phyloP scores from a whole-genome alignment of 2,113 vertebrate genomes.

The Brevimyrus niger region DNA sequence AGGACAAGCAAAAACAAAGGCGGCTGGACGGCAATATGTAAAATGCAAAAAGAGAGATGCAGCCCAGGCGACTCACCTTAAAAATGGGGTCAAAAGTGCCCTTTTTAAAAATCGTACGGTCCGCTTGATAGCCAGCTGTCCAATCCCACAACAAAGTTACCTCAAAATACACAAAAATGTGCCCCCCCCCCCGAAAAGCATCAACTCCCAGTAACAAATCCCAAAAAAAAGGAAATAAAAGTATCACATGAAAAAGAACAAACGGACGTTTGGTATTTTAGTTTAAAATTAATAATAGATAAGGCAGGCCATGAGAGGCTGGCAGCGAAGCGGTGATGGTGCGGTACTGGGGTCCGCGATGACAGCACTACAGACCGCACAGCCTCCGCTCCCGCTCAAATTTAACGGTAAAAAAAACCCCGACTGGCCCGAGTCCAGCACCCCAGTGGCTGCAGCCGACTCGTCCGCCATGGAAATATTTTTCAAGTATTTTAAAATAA shows the following conservation, averaged over 20 bases:
- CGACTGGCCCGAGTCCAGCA: constrained; percentile 30
- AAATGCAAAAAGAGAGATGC: background rate
- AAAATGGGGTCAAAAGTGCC: constrained; percentile 1
- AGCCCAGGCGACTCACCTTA: background rate
- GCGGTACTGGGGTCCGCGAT: constrained; percentile 8
- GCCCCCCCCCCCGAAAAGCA: background rate
- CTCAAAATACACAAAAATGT: background rate
- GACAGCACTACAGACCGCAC: constrained; percentile 39
- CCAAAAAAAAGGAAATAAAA: background rate
- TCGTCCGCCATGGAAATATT: constrained; percentile 15
- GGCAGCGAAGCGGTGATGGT: background rate
- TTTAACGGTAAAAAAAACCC: constrained; percentile 47
- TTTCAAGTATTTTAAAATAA: constrained; percentile 33
- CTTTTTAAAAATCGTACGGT: background rate
- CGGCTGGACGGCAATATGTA: background rate
- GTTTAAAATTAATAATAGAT: constrained; percentile 34
- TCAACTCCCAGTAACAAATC: background rate
- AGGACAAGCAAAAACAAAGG: background rate
- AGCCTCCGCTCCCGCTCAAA: constrained; percentile 69
- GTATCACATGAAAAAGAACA: background rate
- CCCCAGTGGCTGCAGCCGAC: constrained; percentile 6
- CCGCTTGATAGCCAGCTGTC: background rate
- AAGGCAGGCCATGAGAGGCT: background rate
- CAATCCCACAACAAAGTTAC: background rate
- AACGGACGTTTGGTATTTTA: constrained; percentile 36